Base-by-base conservation (phyloP, 2,113 vertebrate genomes). In the Gadus chalcogrammus region DNA sequence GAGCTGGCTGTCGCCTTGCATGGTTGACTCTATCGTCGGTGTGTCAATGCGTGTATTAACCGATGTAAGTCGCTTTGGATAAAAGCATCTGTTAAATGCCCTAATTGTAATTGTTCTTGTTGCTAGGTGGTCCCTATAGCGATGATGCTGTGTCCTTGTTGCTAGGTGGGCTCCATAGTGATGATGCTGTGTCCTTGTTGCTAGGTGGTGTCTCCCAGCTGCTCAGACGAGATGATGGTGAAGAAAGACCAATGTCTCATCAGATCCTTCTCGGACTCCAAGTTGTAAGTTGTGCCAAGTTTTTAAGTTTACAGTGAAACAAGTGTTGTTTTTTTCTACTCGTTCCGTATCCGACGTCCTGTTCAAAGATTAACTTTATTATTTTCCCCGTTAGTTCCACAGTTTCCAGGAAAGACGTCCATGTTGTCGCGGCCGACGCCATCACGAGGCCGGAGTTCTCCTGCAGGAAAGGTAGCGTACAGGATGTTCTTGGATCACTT, bases 231-330 rank as follows among this genome's bases (percentile, higher is more conserved):
- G 13, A 70, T 97, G 72, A 70, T 88, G 2, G 95, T 99, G 90
- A 99, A 96, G 88, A 99, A 95, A 92, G 97, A 99, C 81, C 96
- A 98, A 77, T 99, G 97, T 85, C 93, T 99, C 87, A 93, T 98
- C 85, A 86, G 97, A 74, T 96, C 96, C n/a, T 98, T 99, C 91
- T 84, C 84, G 20, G 95, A 99, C 89, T 93, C 95, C 67, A 98
- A 97, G 91, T 98, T 99, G 97, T 99, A 87, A 98, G 97, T 95
- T 67, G 1, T 18, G 58, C 8, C 58, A 60, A 15, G 17, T 20
- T 60, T 60, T 20, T 20, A 60, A 60, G 58, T 18, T 18, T 5
- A 20, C 9, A 9, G 4, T 60, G 58, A 20, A 20, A 58, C 5
- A 4, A 1, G 42, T 48, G 42, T 12, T 48, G 8, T 20, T 18